Conservation (phyloP, 2,888 invertebrate genomes). For the Eupeodes luniger region DNA sequence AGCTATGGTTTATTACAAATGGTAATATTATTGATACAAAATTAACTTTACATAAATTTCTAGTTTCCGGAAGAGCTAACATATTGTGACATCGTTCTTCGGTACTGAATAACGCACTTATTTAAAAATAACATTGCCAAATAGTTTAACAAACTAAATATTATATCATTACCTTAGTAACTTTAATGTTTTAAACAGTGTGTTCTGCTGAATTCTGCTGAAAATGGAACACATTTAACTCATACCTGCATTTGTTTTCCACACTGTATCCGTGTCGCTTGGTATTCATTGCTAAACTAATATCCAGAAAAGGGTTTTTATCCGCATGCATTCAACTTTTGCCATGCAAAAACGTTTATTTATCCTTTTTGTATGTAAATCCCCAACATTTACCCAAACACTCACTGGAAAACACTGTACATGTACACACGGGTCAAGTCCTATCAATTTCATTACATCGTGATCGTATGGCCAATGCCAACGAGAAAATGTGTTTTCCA, state of each 20-base stretch:
- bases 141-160: no score
- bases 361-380: not conserved
- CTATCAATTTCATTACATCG: constrained; percentile 39
- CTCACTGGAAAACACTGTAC: not conserved
- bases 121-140: no score
- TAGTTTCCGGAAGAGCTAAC: no score
- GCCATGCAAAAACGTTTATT: not conserved
- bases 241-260: not conserved
- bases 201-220: no score
- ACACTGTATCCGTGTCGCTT: not conserved
- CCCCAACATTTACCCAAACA: not conserved
- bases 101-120: no score
- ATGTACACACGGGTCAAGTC: not conserved
- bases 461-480: constrained; percentile 6
- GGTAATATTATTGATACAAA: no score
- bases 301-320: not conserved
- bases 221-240: no score
- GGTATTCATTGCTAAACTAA: not conserved
- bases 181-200: no score
- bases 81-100: no score
- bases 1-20: no score
- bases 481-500: constrained; percentile 31
- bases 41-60: no score
- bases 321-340: not conserved
- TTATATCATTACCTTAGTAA: no score